Percentiles rank a stretch among this genome's conserved stretches.
Evolutionary conservation across 2,797 vertebrate genomes (phyloP).

Genomic region (Melanitta fusca): DNA sequence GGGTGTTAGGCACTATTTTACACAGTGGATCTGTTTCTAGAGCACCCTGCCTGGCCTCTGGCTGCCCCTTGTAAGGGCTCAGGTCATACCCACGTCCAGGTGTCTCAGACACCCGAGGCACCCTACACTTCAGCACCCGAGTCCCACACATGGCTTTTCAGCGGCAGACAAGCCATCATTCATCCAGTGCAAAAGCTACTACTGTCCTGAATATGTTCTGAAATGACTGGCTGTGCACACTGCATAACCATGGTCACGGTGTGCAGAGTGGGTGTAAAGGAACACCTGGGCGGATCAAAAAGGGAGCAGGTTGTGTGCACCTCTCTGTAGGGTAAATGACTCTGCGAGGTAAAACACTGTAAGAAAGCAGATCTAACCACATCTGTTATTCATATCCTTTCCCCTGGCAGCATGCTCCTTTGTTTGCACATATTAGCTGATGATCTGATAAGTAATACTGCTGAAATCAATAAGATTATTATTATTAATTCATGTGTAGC

Average conservation of each 20-base stretch:
- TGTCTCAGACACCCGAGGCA: neutral
- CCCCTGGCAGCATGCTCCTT: neutral
- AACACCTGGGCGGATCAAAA: neutral
- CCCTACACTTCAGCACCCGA: fast-evolving
- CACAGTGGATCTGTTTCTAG: neutral
- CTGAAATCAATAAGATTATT: neutral
- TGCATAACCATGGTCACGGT: too few species aligned
- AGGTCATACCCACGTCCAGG: neutral
- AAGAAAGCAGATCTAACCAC: neutral
- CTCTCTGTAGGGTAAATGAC: neutral
- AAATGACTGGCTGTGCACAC: fast-evolving
- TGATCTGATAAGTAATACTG: neutral
- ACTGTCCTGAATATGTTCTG: neutral
- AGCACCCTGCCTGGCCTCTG: neutral
- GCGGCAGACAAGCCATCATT: neutral
- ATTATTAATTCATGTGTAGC: neutral
- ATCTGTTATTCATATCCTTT: neutral
- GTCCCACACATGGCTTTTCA: neutral
- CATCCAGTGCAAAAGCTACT: neutral
- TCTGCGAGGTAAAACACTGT: neutral
- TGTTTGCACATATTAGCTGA: neutral
- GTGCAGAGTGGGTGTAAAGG: neutral
- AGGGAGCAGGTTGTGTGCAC: neutral
- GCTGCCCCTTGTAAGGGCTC: neutral
- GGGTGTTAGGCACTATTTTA: neutral